Base-by-base conservation (phyloP, 2,888 invertebrate species). In the Idaea straminata region DNA sequence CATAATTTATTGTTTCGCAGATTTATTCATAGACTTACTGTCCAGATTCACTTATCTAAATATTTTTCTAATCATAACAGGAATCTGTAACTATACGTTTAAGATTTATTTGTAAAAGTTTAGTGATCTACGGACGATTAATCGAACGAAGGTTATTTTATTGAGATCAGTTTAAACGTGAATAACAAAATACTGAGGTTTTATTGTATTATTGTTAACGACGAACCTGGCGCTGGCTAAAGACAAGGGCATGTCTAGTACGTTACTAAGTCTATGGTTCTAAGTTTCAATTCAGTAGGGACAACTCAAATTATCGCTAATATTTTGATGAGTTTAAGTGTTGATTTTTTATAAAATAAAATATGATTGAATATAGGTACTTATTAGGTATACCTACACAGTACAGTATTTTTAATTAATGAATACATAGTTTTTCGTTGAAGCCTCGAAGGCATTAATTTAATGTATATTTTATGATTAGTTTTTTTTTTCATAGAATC, bases 351-450 rank as follows among this genome's bases (percentile, higher is more conserved):
- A 47, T 10, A 47, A 47, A 7, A 47, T 47, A 13, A 25, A 13
- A 13, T 47, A 47, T 47, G 7, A 13, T 47, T 13, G 7, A 7
- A 47, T 47, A 47, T 5, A 47, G 47, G 5, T 47, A 47, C 10
- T 47, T 7, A 47, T 7, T 47, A n/a, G n/a, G n/a, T n/a, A n/a
- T n/a, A n/a, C n/a, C n/a, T n/a, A 47, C 2, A 47, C 47, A 47
- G 47, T 47, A 47, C 47, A 47, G 47, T 47, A 47, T 47, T 47
- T 47, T 47, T 47, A 47, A 47, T 47, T 47, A 47, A 47, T 47
- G 10, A 10, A 13, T 47, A 47, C 25, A 25, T 25, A 25, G 25
- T 25, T 25, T 25, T 47, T 47, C 13, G 13, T 47, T 47, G 7
- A 47, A 47, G 47, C 13, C 47, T 47, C 47, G 47, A 47, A 47